Base-by-base conservation (phyloP, 2,113 vertebrate species). In the Sceloporus undulatus region DNA sequence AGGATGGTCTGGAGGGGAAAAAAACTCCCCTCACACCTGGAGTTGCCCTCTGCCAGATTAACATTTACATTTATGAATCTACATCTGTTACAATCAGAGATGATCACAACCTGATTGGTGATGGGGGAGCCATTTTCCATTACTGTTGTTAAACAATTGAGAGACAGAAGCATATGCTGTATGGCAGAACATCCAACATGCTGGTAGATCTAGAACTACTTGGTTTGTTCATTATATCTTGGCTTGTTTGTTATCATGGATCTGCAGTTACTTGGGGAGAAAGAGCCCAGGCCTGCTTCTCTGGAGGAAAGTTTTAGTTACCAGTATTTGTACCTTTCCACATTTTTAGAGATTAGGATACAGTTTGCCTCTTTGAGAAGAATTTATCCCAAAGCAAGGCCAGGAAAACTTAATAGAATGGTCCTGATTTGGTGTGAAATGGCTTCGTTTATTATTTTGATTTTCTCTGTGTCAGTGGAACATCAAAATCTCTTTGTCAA, bases 371-470 rank as follows among this genome's bases (percentile, higher is more conserved):
- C 27, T 84, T 9, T 87, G 34, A n/a, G 48, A 42, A 90, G 86
- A 77, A 88, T 85, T 4, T 3, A 79, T 5, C 0, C 4, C 88
- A 91, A 91, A 71, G 52, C 5, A 62, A 91, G 85, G 11, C 56
- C 56, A 79, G 75, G 52, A 7, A 91, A 92, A 87, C 23, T 84
- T 84, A 23, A 38, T 65, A 40, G 29, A 77, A 84, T 70, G 59
- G 42, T 70, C 78, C 25, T 70, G 81, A 77, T 87, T 89, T 93
- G 54, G 5, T 38, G 11, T 86, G 85, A 78, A 84, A 87, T 91
- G 80, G 27, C 82, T 85, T 66, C 78, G 59, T 80, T 54, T 79
- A 75, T 79, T 91, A 79, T 79, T 91, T 77, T 88, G 1, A 0
- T 82, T 1, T 88, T 76, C 59, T 4, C 1, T 23, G 1, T 90